phyloP scores from a whole-genome alignment of 2,888 invertebrate species.

The Nymphalis polychloros region DNA sequence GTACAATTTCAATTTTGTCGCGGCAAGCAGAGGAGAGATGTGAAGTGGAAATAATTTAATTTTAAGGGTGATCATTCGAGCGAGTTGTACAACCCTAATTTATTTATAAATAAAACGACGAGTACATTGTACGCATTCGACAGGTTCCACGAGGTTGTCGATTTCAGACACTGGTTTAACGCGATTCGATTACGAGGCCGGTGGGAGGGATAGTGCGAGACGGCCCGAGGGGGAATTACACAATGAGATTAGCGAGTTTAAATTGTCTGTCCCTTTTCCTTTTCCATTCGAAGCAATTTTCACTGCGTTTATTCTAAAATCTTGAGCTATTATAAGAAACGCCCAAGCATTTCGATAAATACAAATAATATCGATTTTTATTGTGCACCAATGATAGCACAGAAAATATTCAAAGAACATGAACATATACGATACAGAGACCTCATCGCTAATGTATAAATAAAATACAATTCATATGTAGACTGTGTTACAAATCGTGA shows the following conservation, averaged over 20 bases:
- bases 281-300: constrained; percentile 28
- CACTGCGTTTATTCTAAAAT: constrained; percentile 14
- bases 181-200: constrained; percentile 31
- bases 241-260: constrained; percentile 31
- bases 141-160: constrained; percentile 15
- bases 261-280: constrained; percentile 25
- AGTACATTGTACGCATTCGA: constrained; percentile 27
- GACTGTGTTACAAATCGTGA: too few relatives aligned
- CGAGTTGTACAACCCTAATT: constrained; percentile 51
- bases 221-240: constrained; percentile 23
- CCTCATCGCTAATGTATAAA: too few relatives aligned
- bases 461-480: too few relatives aligned
- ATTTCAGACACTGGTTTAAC: constrained; percentile 17
- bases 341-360: neutral
- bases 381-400: too few relatives aligned
- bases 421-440: too few relatives aligned
- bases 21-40: constrained; percentile 44
- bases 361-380: too few relatives aligned
- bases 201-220: constrained; percentile 29
- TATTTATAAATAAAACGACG: constrained; percentile 60
- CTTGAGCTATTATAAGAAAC: constrained; percentile 2
- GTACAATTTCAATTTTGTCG: constrained; percentile 53
- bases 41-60: constrained; percentile 64
- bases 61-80: constrained; percentile 59
- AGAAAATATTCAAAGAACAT: too few relatives aligned